phyloP scores from a whole-genome alignment of 2,888 invertebrate genomes.

The Cordilura impudica region DNA sequence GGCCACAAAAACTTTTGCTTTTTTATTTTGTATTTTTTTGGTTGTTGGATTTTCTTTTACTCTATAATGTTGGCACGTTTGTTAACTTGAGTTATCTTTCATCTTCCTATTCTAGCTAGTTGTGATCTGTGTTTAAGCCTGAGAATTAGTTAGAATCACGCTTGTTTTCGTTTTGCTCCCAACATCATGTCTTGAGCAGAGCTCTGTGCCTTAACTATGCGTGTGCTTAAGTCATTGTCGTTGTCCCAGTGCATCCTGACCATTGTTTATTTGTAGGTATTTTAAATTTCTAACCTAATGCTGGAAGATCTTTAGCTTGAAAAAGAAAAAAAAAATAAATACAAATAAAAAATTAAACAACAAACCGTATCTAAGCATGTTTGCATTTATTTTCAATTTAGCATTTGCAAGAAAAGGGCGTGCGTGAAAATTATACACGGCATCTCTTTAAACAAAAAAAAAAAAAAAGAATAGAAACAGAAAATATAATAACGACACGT shows the following conservation, averaged over 20 bases:
- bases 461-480: slow-evolving; percentile 8
- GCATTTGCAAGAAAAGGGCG: slow-evolving; percentile 68
- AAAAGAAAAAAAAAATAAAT: background rate
- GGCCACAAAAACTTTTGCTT: slow-evolving; percentile 56
- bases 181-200: slow-evolving; percentile 46
- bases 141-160: slow-evolving; percentile 59
- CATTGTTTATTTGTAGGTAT: slow-evolving; percentile 33
- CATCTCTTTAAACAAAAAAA: slow-evolving; percentile 27
- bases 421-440: slow-evolving; percentile 73
- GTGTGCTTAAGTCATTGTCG: slow-evolving; percentile 44
- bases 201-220: slow-evolving; percentile 33
- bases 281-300: slow-evolving; percentile 34
- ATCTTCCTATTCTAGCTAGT: slow-evolving; percentile 52
- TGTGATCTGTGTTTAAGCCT: slow-evolving; percentile 59
- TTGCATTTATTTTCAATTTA: slow-evolving; percentile 62
- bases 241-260: background rate
- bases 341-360: slow-evolving; percentile 9
- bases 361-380: slow-evolving; percentile 29
- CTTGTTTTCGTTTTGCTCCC: slow-evolving; percentile 42
- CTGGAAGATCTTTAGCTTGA: slow-evolving; percentile 19
- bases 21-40: no score
- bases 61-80: slow-evolving; percentile 60
- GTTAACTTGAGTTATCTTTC: slow-evolving; percentile 57
- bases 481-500: slow-evolving; percentile 44
- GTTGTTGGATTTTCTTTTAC: slow-evolving; percentile 11